A percentile compares a stretch with the other conserved stretches of the same genome.
phyloP scores from a whole-genome alignment of 1,140 invertebrate genomes.

The Lepidurus apus region DNA sequence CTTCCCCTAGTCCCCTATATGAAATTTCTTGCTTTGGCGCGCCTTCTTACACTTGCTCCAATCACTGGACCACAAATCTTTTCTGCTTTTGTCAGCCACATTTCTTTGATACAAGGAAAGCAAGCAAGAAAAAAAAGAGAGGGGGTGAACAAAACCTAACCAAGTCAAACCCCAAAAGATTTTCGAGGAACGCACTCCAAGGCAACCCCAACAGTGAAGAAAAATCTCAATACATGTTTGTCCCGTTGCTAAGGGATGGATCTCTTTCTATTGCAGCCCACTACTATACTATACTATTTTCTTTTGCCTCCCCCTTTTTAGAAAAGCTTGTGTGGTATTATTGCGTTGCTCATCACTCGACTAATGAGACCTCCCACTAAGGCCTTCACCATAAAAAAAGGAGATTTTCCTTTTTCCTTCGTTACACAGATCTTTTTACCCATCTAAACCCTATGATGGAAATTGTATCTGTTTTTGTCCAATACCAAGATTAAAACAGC shows the following conservation, averaged over 20 bases:
- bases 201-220: neutral
- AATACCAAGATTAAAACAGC: too few species aligned
- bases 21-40: slow-evolving; percentile 14
- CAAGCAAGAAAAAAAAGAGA: neutral
- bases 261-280: neutral
- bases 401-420: neutral
- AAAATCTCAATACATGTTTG: slow-evolving; percentile 15
- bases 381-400: neutral
- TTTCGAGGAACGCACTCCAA: neutral
- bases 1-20: neutral
- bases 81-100: slow-evolving; percentile 19
- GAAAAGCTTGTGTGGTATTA: slow-evolving; percentile 13
- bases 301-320: neutral
- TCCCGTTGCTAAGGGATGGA: neutral
- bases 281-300: neutral
- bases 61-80: slow-evolving; percentile 2
- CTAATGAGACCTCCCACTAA: slow-evolving; percentile 16
- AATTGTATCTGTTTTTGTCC: neutral
- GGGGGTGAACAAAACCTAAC: slow-evolving; percentile 10
- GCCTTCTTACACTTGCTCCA: slow-evolving; percentile 18
- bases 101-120: neutral
- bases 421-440: neutral
- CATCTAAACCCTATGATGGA: neutral
- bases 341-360: slow-evolving; percentile 21
- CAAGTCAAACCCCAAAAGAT: neutral